Evolutionary conservation across 2,888 invertebrate species (phyloP).

Genomic region (Nebria salina): DNA sequence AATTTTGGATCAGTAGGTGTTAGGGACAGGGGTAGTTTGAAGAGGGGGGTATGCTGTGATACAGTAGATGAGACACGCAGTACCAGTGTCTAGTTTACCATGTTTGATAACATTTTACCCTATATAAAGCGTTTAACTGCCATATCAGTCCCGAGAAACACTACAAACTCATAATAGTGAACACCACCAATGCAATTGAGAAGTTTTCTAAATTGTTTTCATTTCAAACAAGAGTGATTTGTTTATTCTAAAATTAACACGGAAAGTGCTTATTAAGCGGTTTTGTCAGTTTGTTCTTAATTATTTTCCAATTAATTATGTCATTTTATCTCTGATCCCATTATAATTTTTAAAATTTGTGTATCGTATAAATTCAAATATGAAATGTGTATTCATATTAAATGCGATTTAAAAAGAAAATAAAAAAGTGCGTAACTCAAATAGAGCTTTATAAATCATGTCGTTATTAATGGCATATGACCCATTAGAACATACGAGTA

Average conservation of each 20-base stretch:
- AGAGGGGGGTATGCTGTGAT: slow-evolving; percentile 14
- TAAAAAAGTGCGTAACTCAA: too few species aligned
- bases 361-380: too few species aligned
- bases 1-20: slow-evolving; percentile 19
- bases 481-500: slow-evolving; percentile 68
- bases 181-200: background rate
- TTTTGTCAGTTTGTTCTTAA: background rate
- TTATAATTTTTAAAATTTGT: too few species aligned
- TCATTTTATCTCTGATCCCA: too few species aligned
- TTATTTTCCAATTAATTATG: background rate
- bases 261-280: too few species aligned
- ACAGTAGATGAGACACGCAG: slow-evolving; percentile 36
- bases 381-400: too few species aligned
- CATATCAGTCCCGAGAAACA: slow-evolving; percentile 2
- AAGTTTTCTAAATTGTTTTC: background rate
- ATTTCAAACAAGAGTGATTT: too few species aligned
- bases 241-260: too few species aligned
- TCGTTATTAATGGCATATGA: slow-evolving; percentile 53
- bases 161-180: background rate
- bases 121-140: slow-evolving; percentile 44
- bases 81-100: slow-evolving; percentile 36
- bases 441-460: slow-evolving; percentile 1
- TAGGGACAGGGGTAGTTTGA: slow-evolving; percentile 22
- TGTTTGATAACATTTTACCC: slow-evolving; percentile 42
- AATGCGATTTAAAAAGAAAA: too few species aligned